phyloP scores from a whole-genome alignment of 2,797 vertebrate genomes.

The Myotis daubentonii region DNA sequence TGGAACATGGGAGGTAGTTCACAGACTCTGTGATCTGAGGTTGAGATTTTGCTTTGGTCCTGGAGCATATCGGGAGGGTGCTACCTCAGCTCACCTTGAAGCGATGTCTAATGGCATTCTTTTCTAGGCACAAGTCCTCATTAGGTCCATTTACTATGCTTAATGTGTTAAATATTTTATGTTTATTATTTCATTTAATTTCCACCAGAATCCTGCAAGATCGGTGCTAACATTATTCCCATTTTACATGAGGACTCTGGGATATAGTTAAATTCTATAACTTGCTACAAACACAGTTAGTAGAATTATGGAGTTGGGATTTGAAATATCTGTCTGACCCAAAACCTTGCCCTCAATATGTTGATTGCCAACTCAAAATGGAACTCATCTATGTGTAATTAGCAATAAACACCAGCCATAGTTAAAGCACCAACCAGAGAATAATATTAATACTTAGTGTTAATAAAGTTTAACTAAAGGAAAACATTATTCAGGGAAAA shows the following conservation, averaged over 20 bases:
- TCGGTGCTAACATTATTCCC: neutral
- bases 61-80: neutral
- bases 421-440: neutral
- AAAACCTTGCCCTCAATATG: neutral
- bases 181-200: neutral
- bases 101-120: neutral
- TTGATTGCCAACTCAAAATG: neutral
- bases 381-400: neutral
- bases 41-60: neutral
- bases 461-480: neutral
- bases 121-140: neutral
- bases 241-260: neutral
- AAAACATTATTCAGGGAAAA: neutral
- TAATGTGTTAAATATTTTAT: neutral
- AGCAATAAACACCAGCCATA: neutral
- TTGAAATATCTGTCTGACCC: neutral
- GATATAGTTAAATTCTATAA: neutral
- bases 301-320: neutral
- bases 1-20: neutral
- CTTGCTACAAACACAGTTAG: neutral
- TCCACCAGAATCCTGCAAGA: neutral
- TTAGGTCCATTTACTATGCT: neutral
- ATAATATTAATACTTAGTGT: neutral
- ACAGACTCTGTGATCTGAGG: neutral
- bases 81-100: neutral